A percentile compares a stretch with the other conserved stretches of the same genome.
phyloP scores from a whole-genome alignment of 2,113 vertebrate genomes.

The Stegostoma tigrinum region DNA sequence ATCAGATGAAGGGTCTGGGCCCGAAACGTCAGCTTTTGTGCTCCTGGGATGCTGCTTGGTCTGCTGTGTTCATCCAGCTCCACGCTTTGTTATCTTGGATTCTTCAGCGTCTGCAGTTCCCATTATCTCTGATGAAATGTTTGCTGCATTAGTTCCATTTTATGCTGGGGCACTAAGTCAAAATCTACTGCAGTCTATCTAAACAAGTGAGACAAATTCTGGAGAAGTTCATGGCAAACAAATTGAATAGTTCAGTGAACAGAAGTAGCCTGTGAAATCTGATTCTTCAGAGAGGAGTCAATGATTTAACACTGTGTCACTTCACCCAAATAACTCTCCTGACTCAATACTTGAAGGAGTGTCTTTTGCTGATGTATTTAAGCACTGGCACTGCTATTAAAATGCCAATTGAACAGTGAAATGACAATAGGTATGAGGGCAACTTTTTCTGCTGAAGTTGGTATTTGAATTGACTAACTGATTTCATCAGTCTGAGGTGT shows the following conservation, averaged over 20 bases:
- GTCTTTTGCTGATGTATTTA: background rate
- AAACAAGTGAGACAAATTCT: background rate
- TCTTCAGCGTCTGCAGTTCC: too few species aligned
- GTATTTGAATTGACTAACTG: background rate
- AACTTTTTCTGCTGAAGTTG: background rate
- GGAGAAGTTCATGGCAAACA: background rate
- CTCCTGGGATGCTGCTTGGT: too few species aligned
- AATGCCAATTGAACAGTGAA: background rate
- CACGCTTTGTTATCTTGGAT: too few species aligned
- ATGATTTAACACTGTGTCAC: background rate
- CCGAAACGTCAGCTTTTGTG: too few species aligned
- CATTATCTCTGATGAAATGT: too few species aligned
- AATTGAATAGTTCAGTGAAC: background rate
- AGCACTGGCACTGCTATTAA: background rate
- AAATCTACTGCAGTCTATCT: background rate
- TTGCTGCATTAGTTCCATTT: background rate
- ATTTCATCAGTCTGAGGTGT: background rate
- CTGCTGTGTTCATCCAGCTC: too few species aligned
- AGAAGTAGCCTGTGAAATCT: background rate
- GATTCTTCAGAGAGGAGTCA: background rate
- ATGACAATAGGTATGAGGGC: background rate
- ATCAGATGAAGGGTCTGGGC: too few species aligned
- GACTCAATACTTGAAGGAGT: background rate
- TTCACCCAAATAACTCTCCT: background rate
- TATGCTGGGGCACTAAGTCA: background rate